These are phyloP conservation scores for Campopleginae sp. DNA, from an alignment of 2,888 invertebrate species.

Conservation along the genomic window DNA sequence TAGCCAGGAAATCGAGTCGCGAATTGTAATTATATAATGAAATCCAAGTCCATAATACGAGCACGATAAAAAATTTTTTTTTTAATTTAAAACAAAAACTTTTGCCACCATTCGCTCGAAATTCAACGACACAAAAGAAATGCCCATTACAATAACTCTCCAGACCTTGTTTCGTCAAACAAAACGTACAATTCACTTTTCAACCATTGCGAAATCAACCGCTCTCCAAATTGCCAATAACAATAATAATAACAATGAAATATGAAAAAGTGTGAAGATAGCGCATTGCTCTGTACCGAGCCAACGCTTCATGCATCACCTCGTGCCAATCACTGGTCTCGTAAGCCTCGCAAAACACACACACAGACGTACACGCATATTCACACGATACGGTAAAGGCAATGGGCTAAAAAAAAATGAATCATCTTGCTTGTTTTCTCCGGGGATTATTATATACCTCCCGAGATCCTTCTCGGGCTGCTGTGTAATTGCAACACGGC, in stretches of 20 bases:
- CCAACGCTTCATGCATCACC: slow-evolving; percentile 43
- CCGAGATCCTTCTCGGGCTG: slow-evolving; percentile 40
- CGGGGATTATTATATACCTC: slow-evolving; percentile 14
- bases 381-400: slow-evolving; percentile 27
- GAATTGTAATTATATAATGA: slow-evolving; percentile 18
- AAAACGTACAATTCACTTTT: slow-evolving; percentile 18
- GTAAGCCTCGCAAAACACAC: not conserved
- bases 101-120: not conserved
- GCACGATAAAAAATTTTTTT: no score
- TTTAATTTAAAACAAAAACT: no score
- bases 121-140: slow-evolving; percentile 25
- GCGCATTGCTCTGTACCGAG: slow-evolving; percentile 9
- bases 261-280: slow-evolving; percentile 11
- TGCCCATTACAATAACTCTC: not conserved
- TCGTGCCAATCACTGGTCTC: slow-evolving; percentile 44
- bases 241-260: slow-evolving; percentile 40
- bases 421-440: slow-evolving; percentile 58
- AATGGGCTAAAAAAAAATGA: slow-evolving; percentile 45
- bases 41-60: not conserved
- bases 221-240: slow-evolving; percentile 33
- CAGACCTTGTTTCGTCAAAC: not conserved
- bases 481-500: slow-evolving; percentile 35
- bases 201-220: slow-evolving; percentile 33
- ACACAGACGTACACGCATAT: not conserved
- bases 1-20: slow-evolving; percentile 31